Base-by-base conservation (phyloP, 2,113 vertebrate genomes). In the Cairina moschata region DNA sequence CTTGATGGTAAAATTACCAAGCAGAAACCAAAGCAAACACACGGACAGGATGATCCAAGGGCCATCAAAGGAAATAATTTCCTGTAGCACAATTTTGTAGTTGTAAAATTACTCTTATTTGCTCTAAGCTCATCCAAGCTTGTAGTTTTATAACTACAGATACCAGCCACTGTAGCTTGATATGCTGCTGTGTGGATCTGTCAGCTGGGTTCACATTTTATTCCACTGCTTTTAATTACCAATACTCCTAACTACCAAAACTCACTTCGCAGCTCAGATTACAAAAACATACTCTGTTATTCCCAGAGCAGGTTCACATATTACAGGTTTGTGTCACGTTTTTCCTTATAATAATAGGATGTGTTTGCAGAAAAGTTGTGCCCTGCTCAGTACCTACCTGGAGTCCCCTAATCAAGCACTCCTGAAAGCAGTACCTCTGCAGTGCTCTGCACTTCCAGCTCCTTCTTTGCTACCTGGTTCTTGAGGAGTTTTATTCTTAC, bases 31-130 rank as follows among this genome's bases (percentile, higher is more conserved):
- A 93, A 78, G 28, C 68, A 60, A 78, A 67, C 42, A 56, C n/a
- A 15, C 34, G 17, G 71, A 56, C 55, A 88, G 31, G 83, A 11
- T 17, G 55, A 60, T 16, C 23, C 28, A 38, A 82, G 62, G n/a
- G 22, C 16, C 40, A 52, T 42, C 22, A 66, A 79, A 28, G 82
- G 48, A 82, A 86, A 60, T 36, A 32, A 78, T 44, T 76, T 79
- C 54, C 58, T 77, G 42, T 14, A 73, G 83, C 74, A 87, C 50
- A 79, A 34, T 4, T 78, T 66, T 73, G n/a, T 50, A 79, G 38
- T 90, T 69, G 86, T 91, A 58, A 86, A 81, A 90, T 80, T 93
- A 73, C 74, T 86, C 32, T 90, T 60, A 88, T 86, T 93, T 84
- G 11, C 75, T 75, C 3, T 60, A 81, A 75, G 2, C 11, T 86